Base-by-base conservation (phyloP, 2,113 vertebrate genomes). In the Sprattus sprattus region DNA sequence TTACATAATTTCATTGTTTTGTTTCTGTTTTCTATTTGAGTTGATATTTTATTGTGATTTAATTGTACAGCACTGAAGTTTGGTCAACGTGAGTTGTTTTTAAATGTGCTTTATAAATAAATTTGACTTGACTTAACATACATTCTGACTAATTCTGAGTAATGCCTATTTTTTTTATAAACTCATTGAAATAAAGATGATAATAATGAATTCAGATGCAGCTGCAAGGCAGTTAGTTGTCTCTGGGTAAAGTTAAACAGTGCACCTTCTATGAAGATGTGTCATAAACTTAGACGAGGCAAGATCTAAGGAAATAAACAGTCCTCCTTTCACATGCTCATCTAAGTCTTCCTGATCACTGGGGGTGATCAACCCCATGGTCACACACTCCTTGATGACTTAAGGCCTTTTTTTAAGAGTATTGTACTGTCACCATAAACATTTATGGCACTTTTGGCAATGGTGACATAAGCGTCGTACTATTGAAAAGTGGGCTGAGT, bases 401-500 rank as follows among this genome's bases (percentile, higher is more conserved):
- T 81, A 60, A 32, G 13, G 28, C 44, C 44, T 32, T 64, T 28
- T 83, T 84, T 82, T 49, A 54, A 81, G 45, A 50, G 39, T 15
- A 11, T 11, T 83, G 64, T 82, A 78, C 25, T 87, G 44, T 45
- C 44, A 81, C 80, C 49, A 49, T 90, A 89, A 88, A 89, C 7
- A 50, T 92, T 90, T 91, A 92, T 86, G 71, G 81, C 84, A 47
- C 25, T 78, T 44, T 49, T 87, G 88, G 87, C 83, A 47, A 85
- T 85, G 82, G 80, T 89, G 85, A 57, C 64, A 84, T 87, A 8
- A 75, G 82, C 84, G 57, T 85, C 52, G 46, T 80, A 50, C 87
- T 67, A 64, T 16, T 84, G 82, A 67, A 67, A 46, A 86, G 84
- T 32, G 82, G 83, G 52, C 45, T 46, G 67, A 85, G 88, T 80